These are phyloP conservation scores for Ursus arctos DNA, from an alignment of 2,113 vertebrate species.

Conservation along the genomic window DNA sequence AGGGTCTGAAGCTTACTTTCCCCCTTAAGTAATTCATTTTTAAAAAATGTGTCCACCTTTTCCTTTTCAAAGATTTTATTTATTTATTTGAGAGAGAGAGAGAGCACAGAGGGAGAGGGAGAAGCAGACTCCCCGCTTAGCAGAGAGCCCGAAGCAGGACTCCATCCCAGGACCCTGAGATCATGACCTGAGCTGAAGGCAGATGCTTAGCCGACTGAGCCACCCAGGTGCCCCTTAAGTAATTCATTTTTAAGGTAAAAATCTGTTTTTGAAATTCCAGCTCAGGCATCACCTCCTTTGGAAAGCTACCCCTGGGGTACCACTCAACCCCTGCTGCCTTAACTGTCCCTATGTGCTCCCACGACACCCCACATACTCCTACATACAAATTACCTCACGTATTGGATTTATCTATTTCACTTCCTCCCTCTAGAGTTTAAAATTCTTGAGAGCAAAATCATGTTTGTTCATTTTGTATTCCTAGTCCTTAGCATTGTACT, in stretches of 20 bases:
- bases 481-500: neutral
- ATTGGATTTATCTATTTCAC: neutral
- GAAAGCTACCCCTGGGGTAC: neutral
- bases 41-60: no score
- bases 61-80: no score
- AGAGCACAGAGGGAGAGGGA: no score
- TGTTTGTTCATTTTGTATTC: neutral
- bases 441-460: neutral
- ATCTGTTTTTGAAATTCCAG: neutral
- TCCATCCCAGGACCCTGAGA: no score
- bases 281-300: neutral
- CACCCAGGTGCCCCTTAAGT: neutral
- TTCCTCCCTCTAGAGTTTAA: neutral
- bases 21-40: neutral
- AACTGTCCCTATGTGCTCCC: neutral
- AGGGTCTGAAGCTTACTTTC: neutral
- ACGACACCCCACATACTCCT: neutral
- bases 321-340: neutral
- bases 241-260: slow-evolving; percentile 32
- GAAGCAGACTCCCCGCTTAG: no score
- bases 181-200: no score
- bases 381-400: neutral
- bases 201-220: no score
- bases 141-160: no score
- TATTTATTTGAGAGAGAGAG: no score